These are phyloP conservation scores for Oeneis ivallda DNA, from an alignment of 2,888 invertebrate genomes.

Conservation along the genomic window DNA sequence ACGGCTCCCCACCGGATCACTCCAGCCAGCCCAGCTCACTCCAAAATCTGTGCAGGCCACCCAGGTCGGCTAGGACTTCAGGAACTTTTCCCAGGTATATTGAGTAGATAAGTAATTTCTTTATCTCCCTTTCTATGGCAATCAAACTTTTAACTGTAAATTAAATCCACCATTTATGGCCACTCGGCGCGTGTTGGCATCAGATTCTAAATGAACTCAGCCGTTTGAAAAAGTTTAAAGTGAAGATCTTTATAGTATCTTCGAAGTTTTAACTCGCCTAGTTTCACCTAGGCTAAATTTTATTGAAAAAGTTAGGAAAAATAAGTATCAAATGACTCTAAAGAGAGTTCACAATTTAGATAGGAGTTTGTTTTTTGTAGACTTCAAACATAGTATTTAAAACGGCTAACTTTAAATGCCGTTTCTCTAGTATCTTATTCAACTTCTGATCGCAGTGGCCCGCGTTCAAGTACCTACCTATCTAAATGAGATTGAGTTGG, in stretches of 20 bases:
- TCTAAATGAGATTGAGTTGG: too few species aligned
- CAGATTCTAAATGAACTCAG: slow-evolving; percentile 35
- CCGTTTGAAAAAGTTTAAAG: slow-evolving; percentile 37
- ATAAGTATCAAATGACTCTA: slow-evolving; percentile 34
- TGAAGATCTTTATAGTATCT: slow-evolving; percentile 38
- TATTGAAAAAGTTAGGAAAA: slow-evolving; percentile 43
- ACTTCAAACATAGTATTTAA: slow-evolving; percentile 13
- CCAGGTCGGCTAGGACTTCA: too few species aligned
- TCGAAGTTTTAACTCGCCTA: slow-evolving; percentile 35
- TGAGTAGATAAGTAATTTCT: too few species aligned
- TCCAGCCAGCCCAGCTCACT: too few species aligned
- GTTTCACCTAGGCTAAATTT: slow-evolving; percentile 29
- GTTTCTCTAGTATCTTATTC: too few species aligned
- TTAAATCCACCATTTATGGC: slow-evolving; percentile 3
- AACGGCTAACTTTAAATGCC: neutral
- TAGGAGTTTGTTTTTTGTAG: slow-evolving; percentile 4
- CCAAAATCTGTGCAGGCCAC: too few species aligned
- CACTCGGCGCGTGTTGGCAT: slow-evolving; percentile 5
- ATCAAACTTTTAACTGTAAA: too few species aligned
- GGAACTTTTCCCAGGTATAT: too few species aligned
- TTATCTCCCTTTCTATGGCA: too few species aligned
- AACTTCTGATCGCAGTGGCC: neutral
- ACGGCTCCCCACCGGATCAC: too few species aligned
- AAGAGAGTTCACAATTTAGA: slow-evolving; percentile 10
- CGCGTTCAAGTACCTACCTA: neutral